Conservation (phyloP, 2,113 vertebrate genomes). For the Siniperca knerii region DNA sequence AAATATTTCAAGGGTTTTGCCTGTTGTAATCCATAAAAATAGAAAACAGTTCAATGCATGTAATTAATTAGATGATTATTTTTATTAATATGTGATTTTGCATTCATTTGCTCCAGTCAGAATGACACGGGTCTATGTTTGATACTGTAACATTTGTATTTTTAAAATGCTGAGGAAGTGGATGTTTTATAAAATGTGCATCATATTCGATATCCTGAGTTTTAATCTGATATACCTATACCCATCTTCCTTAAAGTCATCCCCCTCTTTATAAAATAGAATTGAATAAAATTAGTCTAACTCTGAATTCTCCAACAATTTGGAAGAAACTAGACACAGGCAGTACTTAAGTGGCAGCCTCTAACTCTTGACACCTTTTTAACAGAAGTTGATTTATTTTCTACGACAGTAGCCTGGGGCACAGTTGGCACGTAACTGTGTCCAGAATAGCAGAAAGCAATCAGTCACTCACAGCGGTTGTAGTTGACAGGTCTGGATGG, state of each 20-base stretch:
- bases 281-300: neutral
- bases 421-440: neutral
- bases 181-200: neutral
- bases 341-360: neutral
- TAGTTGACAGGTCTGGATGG: constrained; percentile 85
- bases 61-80: too few relatives aligned
- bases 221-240: neutral
- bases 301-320: neutral
- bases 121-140: too few relatives aligned
- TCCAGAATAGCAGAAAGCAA: constrained; percentile 6
- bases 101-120: too few relatives aligned
- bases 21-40: too few relatives aligned
- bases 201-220: neutral
- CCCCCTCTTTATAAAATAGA: neutral
- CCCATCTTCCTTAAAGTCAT: too few relatives aligned
- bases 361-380: neutral
- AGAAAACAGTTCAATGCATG: too few relatives aligned
- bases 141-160: too few relatives aligned
- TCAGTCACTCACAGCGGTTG: constrained; percentile 84
- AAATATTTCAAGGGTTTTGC: too few relatives aligned
- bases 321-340: neutral
- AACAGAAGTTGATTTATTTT: neutral
- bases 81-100: too few relatives aligned
- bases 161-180: neutral
- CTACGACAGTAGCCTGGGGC: neutral